Base-by-base conservation (phyloP, 2,113 vertebrate species). In the Corvus hawaiiensis region DNA sequence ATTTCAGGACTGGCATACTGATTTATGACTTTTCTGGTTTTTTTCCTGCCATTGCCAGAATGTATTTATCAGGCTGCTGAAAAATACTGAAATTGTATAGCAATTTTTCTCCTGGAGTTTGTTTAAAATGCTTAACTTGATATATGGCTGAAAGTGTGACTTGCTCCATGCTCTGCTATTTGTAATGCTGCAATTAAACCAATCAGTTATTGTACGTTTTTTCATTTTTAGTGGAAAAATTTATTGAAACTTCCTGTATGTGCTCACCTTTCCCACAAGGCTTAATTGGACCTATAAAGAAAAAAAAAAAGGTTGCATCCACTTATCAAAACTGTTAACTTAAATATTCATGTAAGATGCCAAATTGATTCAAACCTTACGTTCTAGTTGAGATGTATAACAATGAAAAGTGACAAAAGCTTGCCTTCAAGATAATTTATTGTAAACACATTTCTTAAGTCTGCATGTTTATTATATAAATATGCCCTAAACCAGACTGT, bases 401-500 rank as follows among this genome's bases (percentile, higher is more conserved):
- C 83, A 95, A 77, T 63, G 16, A 51, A 85, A 96, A 95, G 39
- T 93, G 91, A 91, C 93, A 97, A 84, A 39, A 88, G 69, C 86
- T 32, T 94, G 24, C 55, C 66, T 96, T 95, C 72, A 94, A 77
- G 79, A 83, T 93, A 97, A 97, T 96, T 96, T 97, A 96, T 97
- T 96, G 93, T 93, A 94, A 97, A 94, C 32, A 51, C 24, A 72
- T 68, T 96, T 84, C 58, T 95, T 84, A 94, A 95, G 56, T 76
- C 86, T 78, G 21, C 91, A 24, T 97, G 85, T 98, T 97, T 98
- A 88, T 94, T 98, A 44, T 97, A 90, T 95, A 97, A 98, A 97
- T 93, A 97, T 76, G 51, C 32, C 26, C 79, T 75, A 82, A 94
- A 67, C 71, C 7, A 24, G 44, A 95, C 72, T 97, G 86, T 95